Evolutionary conservation across 2,113 vertebrate species (phyloP).

Genomic region (Stegastes partitus): DNA sequence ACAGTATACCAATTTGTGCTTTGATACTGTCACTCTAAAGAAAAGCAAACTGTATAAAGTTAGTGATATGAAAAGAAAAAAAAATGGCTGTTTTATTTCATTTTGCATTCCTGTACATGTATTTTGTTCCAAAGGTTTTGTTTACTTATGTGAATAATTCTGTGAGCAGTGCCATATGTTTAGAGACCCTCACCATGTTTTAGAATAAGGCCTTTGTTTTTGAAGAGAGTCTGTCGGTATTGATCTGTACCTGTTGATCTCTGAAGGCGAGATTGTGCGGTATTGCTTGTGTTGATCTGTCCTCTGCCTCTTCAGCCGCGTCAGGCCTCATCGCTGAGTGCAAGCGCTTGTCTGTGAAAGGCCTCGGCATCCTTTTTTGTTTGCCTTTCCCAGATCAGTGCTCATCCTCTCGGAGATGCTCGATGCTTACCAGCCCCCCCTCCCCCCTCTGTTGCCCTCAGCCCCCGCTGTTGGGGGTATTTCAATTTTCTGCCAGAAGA

Average conservation of each 20-base stretch:
- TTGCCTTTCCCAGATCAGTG: slow-evolving; percentile 22
- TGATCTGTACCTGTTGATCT: slow-evolving; percentile 40
- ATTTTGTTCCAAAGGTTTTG: slow-evolving; percentile 80
- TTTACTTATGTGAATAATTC: slow-evolving; percentile 83
- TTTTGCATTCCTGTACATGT: slow-evolving; percentile 85
- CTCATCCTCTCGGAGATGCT: slow-evolving; percentile 19
- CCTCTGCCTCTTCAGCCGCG: slow-evolving; percentile 46
- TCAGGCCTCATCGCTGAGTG: slow-evolving; percentile 15
- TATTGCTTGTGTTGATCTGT: slow-evolving; percentile 58
- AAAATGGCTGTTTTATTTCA: slow-evolving; percentile 70
- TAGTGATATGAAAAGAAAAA: slow-evolving; percentile 68
- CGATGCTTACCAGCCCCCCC: slow-evolving; percentile 9
- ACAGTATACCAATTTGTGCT: slow-evolving; percentile 79
- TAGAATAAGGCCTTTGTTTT: slow-evolving; percentile 60
- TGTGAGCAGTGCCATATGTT: slow-evolving; percentile 86
- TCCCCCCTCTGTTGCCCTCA: not conserved
- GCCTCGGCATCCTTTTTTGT: not conserved
- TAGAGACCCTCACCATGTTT: slow-evolving; percentile 60
- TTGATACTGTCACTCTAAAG: slow-evolving; percentile 89
- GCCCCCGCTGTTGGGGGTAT: slow-evolving; percentile 26
- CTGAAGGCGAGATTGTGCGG: slow-evolving; percentile 56
- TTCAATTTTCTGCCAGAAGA: slow-evolving; percentile 71
- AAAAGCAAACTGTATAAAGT: slow-evolving; percentile 72
- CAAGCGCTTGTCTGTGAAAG: slow-evolving; percentile 40
- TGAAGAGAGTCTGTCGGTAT: slow-evolving; percentile 54